Evolutionary conservation across 2,797 vertebrate genomes (phyloP), one percentile per base, ranked within the genome.

Genomic region (Pseudochirops corinnae): DNA sequence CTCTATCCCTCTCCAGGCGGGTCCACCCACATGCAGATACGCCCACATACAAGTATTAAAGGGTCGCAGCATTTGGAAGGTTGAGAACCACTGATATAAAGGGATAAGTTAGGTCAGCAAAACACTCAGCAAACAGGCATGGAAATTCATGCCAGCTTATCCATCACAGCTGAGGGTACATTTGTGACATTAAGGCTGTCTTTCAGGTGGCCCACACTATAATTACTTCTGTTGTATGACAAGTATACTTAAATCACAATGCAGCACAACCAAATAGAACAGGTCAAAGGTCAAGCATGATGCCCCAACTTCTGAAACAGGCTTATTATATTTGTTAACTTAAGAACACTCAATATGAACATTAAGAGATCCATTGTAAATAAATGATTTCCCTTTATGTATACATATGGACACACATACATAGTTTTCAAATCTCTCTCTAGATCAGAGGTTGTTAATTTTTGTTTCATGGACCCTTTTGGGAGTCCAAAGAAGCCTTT

Each of bases 141-240:
- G 7, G 28, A 67, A 67, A 3, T 50, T 60, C 18, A 52, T 62
- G 90, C 56, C 55, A 90, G 82, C 52, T 96, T 14, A 14, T 52
- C 21, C 56, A 0, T 55, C 87, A 62, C 67, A 9, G 1, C 50
- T 94, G 56, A 74, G 95, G 10, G 56, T 92, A 26, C 62, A 52
- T 6, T 94, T 33, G 10, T 57, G 92, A 57, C 57, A 93, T 46
- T 91, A 91, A 87, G 60, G 93, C 39, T 94, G 93, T 28, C 96
- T 94, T 96, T 96, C 96, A 96, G 96, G 91, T 94, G 1, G 91
- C 57, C 90, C 92, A 92, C 91, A 10, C 0, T 24, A 26, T 90
- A 98, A 98, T 97, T 92, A 92, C 97, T 96, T 98, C 87, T 46
- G 90, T 94, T 13, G 0, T 94, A 53, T 55, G 90, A 52, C 46